These are phyloP conservation scores for Lypha dubia DNA, from an alignment of 2,888 invertebrate genomes.

Conservation along the genomic window DNA sequence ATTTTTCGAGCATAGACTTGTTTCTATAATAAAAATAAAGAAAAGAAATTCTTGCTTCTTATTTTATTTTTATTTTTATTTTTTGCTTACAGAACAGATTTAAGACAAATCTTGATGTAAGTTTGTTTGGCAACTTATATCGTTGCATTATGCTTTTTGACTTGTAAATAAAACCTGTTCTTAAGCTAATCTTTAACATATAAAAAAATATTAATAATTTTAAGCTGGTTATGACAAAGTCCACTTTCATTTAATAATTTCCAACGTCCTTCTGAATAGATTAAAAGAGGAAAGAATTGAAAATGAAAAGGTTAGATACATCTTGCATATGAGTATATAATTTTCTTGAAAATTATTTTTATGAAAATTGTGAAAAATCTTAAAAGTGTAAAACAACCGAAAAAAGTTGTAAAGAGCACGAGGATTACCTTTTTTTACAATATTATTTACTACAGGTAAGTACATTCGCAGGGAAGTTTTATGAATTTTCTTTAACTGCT, in stretches of 20 bases:
- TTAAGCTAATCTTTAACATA: conserved; percentile 26
- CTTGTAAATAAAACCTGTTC: conserved; percentile 54
- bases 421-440: background rate
- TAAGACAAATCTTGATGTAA: conserved; percentile 63
- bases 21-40: too few relatives aligned
- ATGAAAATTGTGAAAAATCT: background rate
- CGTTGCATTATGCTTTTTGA: background rate
- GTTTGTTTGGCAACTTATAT: conserved; percentile 19
- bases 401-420: background rate
- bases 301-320: background rate
- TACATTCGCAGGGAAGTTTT: too few relatives aligned
- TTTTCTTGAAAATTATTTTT: background rate
- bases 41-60: conserved; percentile 34
- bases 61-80: background rate
- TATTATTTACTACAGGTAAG: too few relatives aligned
- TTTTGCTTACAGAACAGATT: conserved; percentile 20
- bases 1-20: conserved; percentile 49
- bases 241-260: conserved; percentile 60
- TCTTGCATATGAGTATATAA: background rate
- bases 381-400: background rate
- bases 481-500: too few relatives aligned
- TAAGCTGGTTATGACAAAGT: conserved; percentile 19
- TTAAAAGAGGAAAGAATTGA: background rate
- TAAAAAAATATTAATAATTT: conserved; percentile 34
- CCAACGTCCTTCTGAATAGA: background rate